A percentile compares a stretch with the other conserved stretches of the same genome.
Conservation (phyloP, 1,140 invertebrate species). For the Dendrolimus punctatus region DNA sequence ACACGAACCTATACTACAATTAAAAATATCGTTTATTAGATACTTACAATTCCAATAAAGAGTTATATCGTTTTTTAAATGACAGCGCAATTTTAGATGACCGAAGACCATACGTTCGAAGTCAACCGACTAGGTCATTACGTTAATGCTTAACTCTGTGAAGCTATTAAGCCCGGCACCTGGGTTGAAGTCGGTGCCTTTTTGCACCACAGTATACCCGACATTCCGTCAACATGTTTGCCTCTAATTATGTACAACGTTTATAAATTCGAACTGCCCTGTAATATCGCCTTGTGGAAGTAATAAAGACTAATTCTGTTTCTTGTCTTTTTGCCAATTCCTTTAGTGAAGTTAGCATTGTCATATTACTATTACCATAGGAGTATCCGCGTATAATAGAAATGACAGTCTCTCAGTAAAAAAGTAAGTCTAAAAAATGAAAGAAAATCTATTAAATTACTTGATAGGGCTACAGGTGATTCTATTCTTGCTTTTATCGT, state of each 20-base stretch:
- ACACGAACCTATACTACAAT: too few species aligned
- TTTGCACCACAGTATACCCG: constrained; percentile 24
- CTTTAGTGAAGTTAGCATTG: too few species aligned
- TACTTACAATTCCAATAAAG: too few species aligned
- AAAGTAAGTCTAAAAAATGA: too few species aligned
- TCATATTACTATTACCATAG: too few species aligned
- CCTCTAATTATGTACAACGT: constrained; percentile 41
- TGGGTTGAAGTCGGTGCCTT: constrained; percentile 24
- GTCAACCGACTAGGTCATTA: constrained; percentile 23
- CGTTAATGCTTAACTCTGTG: constrained; percentile 37
- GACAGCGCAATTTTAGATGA: constrained; percentile 19
- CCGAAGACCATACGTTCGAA: constrained; percentile 8
- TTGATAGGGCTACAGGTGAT: too few species aligned
- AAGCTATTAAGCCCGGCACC: constrained; percentile 39
- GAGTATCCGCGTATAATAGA: too few species aligned
- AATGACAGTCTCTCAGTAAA: too few species aligned
- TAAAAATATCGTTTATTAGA: too few species aligned
- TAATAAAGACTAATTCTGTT: neutral
- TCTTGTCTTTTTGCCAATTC: neutral
- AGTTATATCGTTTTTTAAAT: neutral
- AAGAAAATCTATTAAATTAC: too few species aligned
- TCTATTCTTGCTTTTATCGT: too few species aligned
- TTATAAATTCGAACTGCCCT: constrained; percentile 39
- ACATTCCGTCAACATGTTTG: constrained; percentile 33
- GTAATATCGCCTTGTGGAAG: too few species aligned